phyloP scores from a whole-genome alignment of 2,888 invertebrate genomes.

The Tetanocera ferruginea region DNA sequence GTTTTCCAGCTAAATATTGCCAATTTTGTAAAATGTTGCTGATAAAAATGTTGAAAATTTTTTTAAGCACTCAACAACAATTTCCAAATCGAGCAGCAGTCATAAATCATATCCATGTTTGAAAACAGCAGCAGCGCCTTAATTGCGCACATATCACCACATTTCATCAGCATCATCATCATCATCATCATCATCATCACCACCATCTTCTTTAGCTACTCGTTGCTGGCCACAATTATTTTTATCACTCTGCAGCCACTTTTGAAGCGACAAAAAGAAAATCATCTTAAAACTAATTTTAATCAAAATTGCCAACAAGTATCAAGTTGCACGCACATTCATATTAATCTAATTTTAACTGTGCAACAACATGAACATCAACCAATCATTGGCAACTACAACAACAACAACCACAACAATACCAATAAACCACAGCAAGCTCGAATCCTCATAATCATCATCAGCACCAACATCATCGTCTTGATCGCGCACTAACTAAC shows the following conservation, averaged over 20 bases:
- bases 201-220: background rate
- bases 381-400: background rate
- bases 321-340: slow-evolving; percentile 15
- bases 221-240: background rate
- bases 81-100: too few relatives aligned
- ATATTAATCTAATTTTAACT: slow-evolving; percentile 46
- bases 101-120: background rate
- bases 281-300: background rate
- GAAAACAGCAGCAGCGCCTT: background rate
- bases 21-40: too few relatives aligned
- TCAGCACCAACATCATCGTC: background rate
- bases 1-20: too few relatives aligned
- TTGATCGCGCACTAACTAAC: slow-evolving; percentile 7
- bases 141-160: background rate
- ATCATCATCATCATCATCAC: background rate
- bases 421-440: background rate
- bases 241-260: slow-evolving; percentile 2
- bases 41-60: too few relatives aligned
- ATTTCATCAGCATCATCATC: background rate
- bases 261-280: slow-evolving; percentile 2
- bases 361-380: slow-evolving; percentile 2
- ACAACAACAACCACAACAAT: background rate
- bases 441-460: background rate
- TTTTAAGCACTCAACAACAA: too few relatives aligned
- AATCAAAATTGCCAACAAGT: slow-evolving; percentile 13